Conservation (phyloP, 1,140 invertebrate species). For the Myzus persicae region DNA sequence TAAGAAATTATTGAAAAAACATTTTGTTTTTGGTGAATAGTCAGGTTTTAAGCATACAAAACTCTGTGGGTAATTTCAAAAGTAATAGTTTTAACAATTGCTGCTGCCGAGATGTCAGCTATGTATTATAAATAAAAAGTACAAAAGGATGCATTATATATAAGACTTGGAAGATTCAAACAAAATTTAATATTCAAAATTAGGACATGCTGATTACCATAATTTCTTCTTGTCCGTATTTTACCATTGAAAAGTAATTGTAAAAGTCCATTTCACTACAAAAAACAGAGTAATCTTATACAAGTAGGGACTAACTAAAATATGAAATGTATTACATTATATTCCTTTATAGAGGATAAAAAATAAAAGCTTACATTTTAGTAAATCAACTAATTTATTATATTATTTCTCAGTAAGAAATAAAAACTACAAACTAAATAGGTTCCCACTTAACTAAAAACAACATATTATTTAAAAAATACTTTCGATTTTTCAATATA, state of each 20-base stretch:
- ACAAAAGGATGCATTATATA: neutral
- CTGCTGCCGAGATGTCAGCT: neutral
- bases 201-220: neutral
- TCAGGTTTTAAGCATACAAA: neutral
- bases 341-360: neutral
- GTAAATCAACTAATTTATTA: neutral
- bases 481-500: neutral
- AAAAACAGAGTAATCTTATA: neutral
- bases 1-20: neutral
- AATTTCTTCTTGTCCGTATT: neutral
- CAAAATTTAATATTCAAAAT: conserved; percentile 16
- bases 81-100: neutral
- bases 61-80: neutral
- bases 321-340: neutral
- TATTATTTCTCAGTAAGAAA: neutral
- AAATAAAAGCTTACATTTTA: neutral
- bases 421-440: neutral
- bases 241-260: neutral
- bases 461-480: neutral
- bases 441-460: neutral
- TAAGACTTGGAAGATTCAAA: neutral
- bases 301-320: neutral
- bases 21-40: neutral
- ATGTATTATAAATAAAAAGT: neutral
- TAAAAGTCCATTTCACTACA: neutral